A percentile compares a stretch with the other conserved stretches of the same genome.
phyloP scores from a whole-genome alignment of 2,888 invertebrate species.

The Entomobrya proxima region DNA sequence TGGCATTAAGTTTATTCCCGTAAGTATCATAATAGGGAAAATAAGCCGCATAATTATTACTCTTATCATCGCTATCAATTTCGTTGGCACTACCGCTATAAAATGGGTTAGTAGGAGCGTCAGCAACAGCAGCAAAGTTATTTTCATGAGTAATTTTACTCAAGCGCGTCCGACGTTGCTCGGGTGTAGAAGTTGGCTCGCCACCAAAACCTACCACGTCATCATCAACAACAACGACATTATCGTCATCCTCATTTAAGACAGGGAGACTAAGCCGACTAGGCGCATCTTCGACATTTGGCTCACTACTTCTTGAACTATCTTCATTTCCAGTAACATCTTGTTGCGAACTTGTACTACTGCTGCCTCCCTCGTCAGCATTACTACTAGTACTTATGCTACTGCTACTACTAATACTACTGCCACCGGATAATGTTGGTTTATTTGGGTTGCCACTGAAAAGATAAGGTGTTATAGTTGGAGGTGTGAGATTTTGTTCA shows the following conservation, averaged over 20 bases:
- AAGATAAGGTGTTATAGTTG: slow-evolving; percentile 23
- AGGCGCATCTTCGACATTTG: neutral
- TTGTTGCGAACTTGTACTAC: slow-evolving; percentile 9
- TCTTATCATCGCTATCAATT: no score
- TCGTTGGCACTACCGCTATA: neutral
- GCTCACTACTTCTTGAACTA: slow-evolving; percentile 43
- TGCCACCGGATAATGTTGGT: neutral
- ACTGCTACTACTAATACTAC: neutral
- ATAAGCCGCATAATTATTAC: slow-evolving; percentile 5
- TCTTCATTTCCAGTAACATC: slow-evolving; percentile 59
- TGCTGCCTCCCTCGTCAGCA: neutral
- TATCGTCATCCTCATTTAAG: neutral
- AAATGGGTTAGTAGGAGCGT: slow-evolving; percentile 48
- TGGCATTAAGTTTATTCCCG: slow-evolving; percentile 28
- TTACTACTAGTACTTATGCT: neutral
- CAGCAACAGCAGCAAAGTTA: slow-evolving; percentile 14
- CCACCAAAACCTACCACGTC: slow-evolving; percentile 34
- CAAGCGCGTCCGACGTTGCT: slow-evolving; percentile 49
- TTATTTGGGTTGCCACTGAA: slow-evolving; percentile 6
- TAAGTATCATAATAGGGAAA: slow-evolving; percentile 27
- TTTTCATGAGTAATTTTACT: slow-evolving; percentile 41
- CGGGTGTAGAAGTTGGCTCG: slow-evolving; percentile 46
- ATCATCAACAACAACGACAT: slow-evolving; percentile 12
- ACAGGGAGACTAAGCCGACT: neutral
- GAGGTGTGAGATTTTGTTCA: slow-evolving; percentile 46